These are phyloP conservation scores for Lepus americanus DNA, from an alignment of 2,113 vertebrate genomes.

Conservation along the genomic window DNA sequence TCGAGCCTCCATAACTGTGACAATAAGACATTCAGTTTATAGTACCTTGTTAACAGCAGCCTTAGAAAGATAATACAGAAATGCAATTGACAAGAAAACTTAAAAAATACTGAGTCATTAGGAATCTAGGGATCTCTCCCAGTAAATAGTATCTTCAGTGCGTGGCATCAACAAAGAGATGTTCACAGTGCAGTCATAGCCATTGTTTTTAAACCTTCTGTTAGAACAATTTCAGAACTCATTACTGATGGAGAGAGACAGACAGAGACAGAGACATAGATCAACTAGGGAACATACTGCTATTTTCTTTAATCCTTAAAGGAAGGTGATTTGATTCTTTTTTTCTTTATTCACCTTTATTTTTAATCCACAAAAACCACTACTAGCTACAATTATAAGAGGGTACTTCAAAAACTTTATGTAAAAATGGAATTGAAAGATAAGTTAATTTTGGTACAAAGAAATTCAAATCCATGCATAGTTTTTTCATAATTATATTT, in stretches of 20 bases:
- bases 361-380: constrained; percentile 79
- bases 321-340: constrained; percentile 83
- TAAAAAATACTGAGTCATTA: background rate
- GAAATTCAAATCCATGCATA: too few relatives aligned
- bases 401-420: too few relatives aligned
- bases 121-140: background rate
- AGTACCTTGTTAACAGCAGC: background rate
- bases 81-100: background rate
- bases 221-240: constrained; percentile 49
- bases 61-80: constrained; percentile 38
- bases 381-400: constrained; percentile 81
- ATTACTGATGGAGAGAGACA: constrained; percentile 48
- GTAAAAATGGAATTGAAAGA: too few relatives aligned
- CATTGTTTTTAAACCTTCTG: background rate
- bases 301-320: constrained; percentile 78
- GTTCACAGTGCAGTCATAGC: background rate
- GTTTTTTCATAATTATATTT: too few relatives aligned
- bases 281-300: constrained; percentile 12
- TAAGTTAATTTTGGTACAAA: too few relatives aligned
- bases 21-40: background rate
- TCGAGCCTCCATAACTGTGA: background rate
- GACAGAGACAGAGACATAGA: too few relatives aligned
- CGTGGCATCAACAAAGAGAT: background rate
- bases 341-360: constrained; percentile 85
- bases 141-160: background rate